Conservation (phyloP, 2,797 vertebrate species). For the Spizella passerina region DNA sequence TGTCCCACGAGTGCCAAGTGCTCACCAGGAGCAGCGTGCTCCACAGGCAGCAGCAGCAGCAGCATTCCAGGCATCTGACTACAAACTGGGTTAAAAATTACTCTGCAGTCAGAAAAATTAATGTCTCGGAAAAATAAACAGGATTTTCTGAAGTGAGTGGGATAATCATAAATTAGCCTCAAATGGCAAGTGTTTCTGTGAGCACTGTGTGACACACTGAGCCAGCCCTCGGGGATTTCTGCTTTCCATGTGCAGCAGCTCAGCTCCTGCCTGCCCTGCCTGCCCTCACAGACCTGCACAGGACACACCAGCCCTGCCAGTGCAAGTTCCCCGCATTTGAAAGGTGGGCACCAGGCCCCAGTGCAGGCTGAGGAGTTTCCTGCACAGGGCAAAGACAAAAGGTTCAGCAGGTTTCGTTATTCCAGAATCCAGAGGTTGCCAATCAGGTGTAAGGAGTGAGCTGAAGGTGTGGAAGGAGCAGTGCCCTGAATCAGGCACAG, state of each 20-base stretch:
- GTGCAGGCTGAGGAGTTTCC: neutral
- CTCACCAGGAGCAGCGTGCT: neutral
- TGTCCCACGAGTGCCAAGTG: rapidly evolving
- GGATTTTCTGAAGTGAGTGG: neutral
- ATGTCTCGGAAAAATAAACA: neutral
- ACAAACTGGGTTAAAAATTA: neutral
- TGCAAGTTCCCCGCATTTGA: neutral
- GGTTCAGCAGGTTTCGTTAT: neutral
- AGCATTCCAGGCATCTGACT: neutral
- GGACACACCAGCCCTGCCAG: neutral
- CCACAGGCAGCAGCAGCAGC: neutral
- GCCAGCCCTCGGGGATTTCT: neutral
- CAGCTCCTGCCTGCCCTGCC: neutral
- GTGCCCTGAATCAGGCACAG: neutral
- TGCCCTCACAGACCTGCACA: neutral
- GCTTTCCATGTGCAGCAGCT: neutral
- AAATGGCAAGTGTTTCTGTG: neutral
- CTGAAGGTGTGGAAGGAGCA: neutral
- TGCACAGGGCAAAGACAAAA: neutral
- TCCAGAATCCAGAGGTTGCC: neutral
- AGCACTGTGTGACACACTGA: neutral
- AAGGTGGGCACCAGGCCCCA: neutral
- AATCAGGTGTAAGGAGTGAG: neutral
- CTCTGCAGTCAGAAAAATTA: neutral
- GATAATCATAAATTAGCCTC: neutral